Evolutionary conservation across 1,140 invertebrate species (phyloP).

Genomic region (Panagrolaimus sp.): DNA sequence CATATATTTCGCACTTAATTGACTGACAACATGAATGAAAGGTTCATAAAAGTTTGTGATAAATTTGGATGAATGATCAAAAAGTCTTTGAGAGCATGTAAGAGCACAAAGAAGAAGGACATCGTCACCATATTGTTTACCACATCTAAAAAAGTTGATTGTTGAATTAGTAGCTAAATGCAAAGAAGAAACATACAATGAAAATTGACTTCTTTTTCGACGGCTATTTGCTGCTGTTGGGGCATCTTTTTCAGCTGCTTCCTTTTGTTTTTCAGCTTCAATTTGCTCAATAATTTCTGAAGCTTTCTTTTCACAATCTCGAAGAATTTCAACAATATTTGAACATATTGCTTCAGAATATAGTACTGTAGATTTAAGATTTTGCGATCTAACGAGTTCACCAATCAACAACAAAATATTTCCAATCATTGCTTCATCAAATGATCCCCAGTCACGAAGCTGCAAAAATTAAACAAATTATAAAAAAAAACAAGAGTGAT

Average conservation of each 20-base stretch:
- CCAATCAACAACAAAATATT: constrained; percentile 23
- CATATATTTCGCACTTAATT: constrained; percentile 17
- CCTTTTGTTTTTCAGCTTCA: constrained; percentile 7
- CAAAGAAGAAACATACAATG: not conserved
- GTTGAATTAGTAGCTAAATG: constrained; percentile 9
- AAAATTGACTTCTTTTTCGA: not conserved
- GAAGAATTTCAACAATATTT: constrained; percentile 24
- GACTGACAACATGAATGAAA: constrained; percentile 18
- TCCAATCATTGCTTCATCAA: constrained; percentile 30
- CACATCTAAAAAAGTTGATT: constrained; percentile 14
- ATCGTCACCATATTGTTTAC: constrained; percentile 29
- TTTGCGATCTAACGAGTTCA: constrained; percentile 26
- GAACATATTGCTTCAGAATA: constrained; percentile 19
- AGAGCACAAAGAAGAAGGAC: constrained; percentile 24
- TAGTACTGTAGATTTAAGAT: constrained; percentile 17
- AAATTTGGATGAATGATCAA: constrained; percentile 13
- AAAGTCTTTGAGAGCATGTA: constrained; percentile 19
- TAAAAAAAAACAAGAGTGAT: too few relatives aligned
- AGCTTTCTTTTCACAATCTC: constrained; percentile 18
- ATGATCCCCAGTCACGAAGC: constrained; percentile 16
- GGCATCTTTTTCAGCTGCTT: not conserved
- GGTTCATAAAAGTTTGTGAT: constrained; percentile 14
- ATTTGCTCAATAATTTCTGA: constrained; percentile 13
- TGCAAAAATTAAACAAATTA: too few relatives aligned
- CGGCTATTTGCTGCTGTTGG: not conserved